phyloP scores from a whole-genome alignment of 2,888 invertebrate species.

The Sinelater perroti region DNA sequence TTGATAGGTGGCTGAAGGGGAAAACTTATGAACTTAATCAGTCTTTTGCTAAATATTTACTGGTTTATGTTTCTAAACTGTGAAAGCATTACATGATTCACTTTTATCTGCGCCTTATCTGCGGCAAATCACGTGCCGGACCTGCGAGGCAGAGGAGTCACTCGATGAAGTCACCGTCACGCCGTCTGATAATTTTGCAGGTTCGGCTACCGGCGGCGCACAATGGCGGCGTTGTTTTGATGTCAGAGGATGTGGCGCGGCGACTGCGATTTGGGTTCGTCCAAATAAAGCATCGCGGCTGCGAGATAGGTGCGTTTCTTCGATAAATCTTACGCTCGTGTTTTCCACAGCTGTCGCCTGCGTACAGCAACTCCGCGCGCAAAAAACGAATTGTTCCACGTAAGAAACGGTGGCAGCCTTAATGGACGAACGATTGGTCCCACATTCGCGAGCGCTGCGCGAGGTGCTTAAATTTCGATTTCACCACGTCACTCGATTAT shows the following conservation, averaged over 20 bases:
- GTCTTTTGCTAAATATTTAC: too few relatives aligned
- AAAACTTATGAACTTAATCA: too few relatives aligned
- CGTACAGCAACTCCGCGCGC: constrained; percentile 15
- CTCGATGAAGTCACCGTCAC: constrained; percentile 34
- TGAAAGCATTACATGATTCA: too few relatives aligned
- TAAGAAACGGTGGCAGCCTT: constrained; percentile 37
- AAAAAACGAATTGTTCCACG: constrained; percentile 43
- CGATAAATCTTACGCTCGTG: constrained; percentile 33
- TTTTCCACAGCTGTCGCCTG: constrained; percentile 30
- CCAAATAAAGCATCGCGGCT: constrained; percentile 22
- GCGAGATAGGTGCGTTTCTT: constrained; percentile 29
- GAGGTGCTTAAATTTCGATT: constrained; percentile 20
- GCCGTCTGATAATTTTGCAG: constrained; percentile 41
- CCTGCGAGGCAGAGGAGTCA: constrained; percentile 13
- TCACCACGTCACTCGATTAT: constrained; percentile 6
- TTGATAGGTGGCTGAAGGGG: too few relatives aligned
- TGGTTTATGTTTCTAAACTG: too few relatives aligned
- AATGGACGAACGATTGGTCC: constrained; percentile 42
- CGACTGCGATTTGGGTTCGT: constrained; percentile 11
- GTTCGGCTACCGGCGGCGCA: constrained; percentile 32
- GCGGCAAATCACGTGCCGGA: constrained; percentile 23
- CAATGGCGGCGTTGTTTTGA: constrained; percentile 27
- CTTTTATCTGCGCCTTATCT: constrained; percentile 6
- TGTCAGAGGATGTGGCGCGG: constrained; percentile 34
- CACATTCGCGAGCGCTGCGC: constrained; percentile 9